A percentile compares a stretch with the other conserved stretches of the same genome.
Conservation (phyloP, 1,140 invertebrate genomes). For the Centruroides vittatus region DNA sequence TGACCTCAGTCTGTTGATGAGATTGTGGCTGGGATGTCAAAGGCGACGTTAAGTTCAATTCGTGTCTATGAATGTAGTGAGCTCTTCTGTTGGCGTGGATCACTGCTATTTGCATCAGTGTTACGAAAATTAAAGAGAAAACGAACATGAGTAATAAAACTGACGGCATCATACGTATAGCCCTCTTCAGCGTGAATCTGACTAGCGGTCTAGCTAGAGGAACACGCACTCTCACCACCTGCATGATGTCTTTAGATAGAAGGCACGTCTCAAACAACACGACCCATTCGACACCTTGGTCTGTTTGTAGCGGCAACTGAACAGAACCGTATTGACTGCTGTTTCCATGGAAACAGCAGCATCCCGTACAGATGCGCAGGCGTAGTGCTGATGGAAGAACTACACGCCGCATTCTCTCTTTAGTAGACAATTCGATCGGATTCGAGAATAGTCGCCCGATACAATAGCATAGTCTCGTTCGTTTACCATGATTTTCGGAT, state of each 20-base stretch:
- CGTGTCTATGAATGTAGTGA: conserved; percentile 7
- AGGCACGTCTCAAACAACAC: too few species aligned
- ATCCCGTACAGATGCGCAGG: too few species aligned
- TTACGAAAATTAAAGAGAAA: conserved; percentile 19
- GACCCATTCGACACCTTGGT: too few species aligned
- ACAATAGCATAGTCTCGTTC: too few species aligned
- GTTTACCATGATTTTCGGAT: too few species aligned
- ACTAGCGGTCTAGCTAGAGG: conserved; percentile 17
- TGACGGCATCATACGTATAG: conserved; percentile 18
- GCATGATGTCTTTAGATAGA: not conserved
- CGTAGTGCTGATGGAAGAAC: too few species aligned
- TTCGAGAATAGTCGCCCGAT: too few species aligned
- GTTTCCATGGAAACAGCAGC: too few species aligned
- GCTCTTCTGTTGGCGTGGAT: conserved; percentile 18
- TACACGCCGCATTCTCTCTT: too few species aligned
- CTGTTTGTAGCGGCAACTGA: too few species aligned
- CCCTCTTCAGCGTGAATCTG: conserved; percentile 18
- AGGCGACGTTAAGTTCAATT: not conserved
- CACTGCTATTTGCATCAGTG: conserved; percentile 20
- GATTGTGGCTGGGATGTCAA: not conserved
- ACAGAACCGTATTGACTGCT: too few species aligned
- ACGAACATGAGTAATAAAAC: conserved; percentile 18
- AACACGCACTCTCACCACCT: conserved; percentile 17
- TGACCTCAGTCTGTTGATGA: not conserved
- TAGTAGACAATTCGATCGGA: too few species aligned